Percentiles rank a stretch among this genome's conserved stretches.
phyloP scores from a whole-genome alignment of 2,888 invertebrate species.

The Pristionchus arcanus region DNA sequence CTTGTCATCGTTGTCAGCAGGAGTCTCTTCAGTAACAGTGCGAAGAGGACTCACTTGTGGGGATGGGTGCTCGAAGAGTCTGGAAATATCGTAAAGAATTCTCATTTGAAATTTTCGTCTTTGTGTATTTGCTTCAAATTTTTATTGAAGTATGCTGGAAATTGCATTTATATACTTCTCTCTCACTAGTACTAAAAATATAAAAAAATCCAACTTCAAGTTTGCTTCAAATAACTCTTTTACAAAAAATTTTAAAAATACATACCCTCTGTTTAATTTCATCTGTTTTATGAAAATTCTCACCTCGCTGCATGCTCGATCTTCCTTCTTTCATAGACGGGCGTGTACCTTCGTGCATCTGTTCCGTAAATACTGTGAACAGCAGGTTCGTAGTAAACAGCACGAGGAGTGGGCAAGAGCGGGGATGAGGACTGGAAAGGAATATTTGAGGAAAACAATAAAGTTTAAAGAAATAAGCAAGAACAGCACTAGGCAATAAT shows the following conservation, averaged over 20 bases:
- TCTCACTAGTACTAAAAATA: too few relatives aligned
- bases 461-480: too few relatives aligned
- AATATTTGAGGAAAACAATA: neutral
- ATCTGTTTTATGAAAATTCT: neutral
- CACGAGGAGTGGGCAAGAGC: slow-evolving; percentile 1
- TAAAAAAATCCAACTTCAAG: too few relatives aligned
- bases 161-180: too few relatives aligned
- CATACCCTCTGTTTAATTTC: too few relatives aligned
- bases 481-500: too few relatives aligned
- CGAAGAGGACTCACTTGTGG: neutral
- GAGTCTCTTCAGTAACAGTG: slow-evolving; percentile 24
- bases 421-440: neutral
- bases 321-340: slow-evolving; percentile 32
- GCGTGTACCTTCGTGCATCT: slow-evolving; percentile 46
- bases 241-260: too few relatives aligned
- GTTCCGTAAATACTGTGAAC: slow-evolving; percentile 48
- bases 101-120: neutral
- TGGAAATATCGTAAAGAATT: neutral
- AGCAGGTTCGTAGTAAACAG: slow-evolving; percentile 32
- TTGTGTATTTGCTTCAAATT: neutral
- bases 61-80: slow-evolving; percentile 1
- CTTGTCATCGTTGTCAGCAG: slow-evolving; percentile 35
- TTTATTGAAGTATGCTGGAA: neutral
- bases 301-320: slow-evolving; percentile 16
- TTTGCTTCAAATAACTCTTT: too few relatives aligned